Evolutionary conservation across 2,888 invertebrate genomes (phyloP).

Genomic region (Cosmorhoe ocellata): DNA sequence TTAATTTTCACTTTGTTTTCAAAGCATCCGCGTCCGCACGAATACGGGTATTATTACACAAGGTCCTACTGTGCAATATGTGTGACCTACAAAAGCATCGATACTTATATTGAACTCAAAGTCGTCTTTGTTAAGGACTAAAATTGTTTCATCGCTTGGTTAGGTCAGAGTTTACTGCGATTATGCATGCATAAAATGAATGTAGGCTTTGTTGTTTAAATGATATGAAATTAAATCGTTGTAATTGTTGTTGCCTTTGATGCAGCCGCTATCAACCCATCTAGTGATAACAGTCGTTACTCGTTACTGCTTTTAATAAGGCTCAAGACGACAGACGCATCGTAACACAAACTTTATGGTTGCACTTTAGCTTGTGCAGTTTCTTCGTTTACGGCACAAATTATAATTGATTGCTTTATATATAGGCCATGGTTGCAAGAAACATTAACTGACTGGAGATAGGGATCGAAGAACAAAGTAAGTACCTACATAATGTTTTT

Average conservation of each 20-base stretch:
- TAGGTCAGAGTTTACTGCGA: conserved; percentile 65
- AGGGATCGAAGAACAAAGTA: conserved; percentile 55
- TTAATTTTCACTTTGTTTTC: conserved; percentile 38
- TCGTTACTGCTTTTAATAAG: conserved; percentile 21
- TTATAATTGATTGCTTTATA: conserved; percentile 62
- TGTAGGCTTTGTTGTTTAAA: conserved; percentile 53
- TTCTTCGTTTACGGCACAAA: conserved; percentile 59
- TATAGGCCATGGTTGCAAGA: conserved; percentile 62
- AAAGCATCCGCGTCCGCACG: conserved; percentile 51
- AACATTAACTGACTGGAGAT: conserved; percentile 50
- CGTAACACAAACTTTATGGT: conserved; percentile 47
- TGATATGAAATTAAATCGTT: conserved; percentile 54
- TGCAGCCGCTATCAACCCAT: conserved; percentile 49
- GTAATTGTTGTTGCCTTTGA: conserved; percentile 58
- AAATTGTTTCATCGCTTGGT: conserved; percentile 49
- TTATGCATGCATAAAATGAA: conserved; percentile 50
- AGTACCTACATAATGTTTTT: too few relatives aligned
- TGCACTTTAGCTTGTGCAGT: conserved; percentile 58
- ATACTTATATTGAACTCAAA: conserved; percentile 53
- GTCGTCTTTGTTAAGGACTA: conserved; percentile 51
- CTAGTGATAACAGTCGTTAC: conserved; percentile 58
- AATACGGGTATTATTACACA: conserved; percentile 60
- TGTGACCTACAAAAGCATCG: conserved; percentile 65
- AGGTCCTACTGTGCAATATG: conserved; percentile 66
- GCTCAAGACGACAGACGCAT: conserved; percentile 24